Evolutionary conservation across 1,140 invertebrate species (phyloP).

Genomic region (Chlorops oryzae): DNA sequence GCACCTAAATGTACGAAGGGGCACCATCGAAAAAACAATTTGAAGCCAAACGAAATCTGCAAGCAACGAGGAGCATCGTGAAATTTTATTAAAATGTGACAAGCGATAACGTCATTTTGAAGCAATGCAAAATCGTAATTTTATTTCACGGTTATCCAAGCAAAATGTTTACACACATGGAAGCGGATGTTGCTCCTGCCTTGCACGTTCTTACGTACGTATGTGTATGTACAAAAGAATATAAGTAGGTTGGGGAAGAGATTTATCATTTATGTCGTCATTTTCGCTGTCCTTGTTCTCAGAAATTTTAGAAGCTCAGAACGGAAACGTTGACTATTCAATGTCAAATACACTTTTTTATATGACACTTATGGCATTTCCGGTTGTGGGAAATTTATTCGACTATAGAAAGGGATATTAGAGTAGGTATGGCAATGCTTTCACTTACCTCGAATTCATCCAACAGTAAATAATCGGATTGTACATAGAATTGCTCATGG

Average conservation of each 20-base stretch:
- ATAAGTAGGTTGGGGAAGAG: too few species aligned
- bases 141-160: background rate
- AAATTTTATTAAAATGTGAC: background rate
- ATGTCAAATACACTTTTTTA: too few species aligned
- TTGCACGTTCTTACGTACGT: too few species aligned
- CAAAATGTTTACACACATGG: background rate
- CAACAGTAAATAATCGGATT: slow-evolving; percentile 94
- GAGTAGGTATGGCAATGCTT: background rate
- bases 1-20: slow-evolving; percentile 63
- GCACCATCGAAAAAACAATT: slow-evolving; percentile 78
- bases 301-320: background rate
- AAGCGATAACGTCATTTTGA: background rate
- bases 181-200: too few species aligned
- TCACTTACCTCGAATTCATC: slow-evolving; percentile 86
- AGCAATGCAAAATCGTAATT: background rate
- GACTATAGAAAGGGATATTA: background rate
- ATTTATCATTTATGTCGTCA: background rate
- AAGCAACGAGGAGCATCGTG: slow-evolving; percentile 8
- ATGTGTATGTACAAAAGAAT: too few species aligned
- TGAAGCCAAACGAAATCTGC: slow-evolving; percentile 81
- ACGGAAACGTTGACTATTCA: background rate
- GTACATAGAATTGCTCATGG: slow-evolving; percentile 94
- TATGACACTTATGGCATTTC: too few species aligned
- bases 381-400: background rate
- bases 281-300: background rate